Evolutionary conservation across 2,888 invertebrate species (phyloP), one percentile per base, ranked within the genome.

Genomic region (Plebejus argus): DNA sequence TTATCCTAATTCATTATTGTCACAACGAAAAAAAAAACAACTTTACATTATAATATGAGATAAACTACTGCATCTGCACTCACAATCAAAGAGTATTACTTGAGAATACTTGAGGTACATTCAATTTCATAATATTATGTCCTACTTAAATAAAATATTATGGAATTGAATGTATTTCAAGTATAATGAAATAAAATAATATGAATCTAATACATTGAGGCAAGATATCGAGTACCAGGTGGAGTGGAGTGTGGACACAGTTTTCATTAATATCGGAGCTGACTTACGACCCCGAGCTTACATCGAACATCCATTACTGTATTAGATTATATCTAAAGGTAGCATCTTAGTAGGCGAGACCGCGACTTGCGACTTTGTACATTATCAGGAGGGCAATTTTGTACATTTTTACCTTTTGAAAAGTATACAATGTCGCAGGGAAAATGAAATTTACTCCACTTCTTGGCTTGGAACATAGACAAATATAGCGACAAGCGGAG

Each of bases 231-330:
- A 35, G 35, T 71, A 71, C 71, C 39, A n/a, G n/a, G n/a, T n/a
- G 28, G 10, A n/a, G 35, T 71, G n/a, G 35, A 35, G 71, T 23
- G 35, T 39, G 71, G 71, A 71, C 71, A 71, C n/a, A 71, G 71
- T 71, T 71, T 71, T 71, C 39, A 71, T 71, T 71, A 71, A 71
- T 71, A 71, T 71, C 71, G 23, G 7, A 71, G 35, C 71, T 71
- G 20, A 71, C 71, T 71, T 71, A 39, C 35, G 35, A 71, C 35
- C n/a, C 71, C n/a, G 7, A 23, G 39, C 39, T 72, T 39, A 72
- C 72, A 72, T 49, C 12, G 10, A 45, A 74, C 20, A 53, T 74
- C 74, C 74, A 74, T 74, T 74, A 49, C 49, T 53, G 28, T 74
- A 49, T 49, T 49, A 74, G 49, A 74, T 49, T 66, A 66, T 28